These are phyloP conservation scores for Anoura caudifer DNA, from an alignment of 2,113 vertebrate genomes.

Conservation along the genomic window DNA sequence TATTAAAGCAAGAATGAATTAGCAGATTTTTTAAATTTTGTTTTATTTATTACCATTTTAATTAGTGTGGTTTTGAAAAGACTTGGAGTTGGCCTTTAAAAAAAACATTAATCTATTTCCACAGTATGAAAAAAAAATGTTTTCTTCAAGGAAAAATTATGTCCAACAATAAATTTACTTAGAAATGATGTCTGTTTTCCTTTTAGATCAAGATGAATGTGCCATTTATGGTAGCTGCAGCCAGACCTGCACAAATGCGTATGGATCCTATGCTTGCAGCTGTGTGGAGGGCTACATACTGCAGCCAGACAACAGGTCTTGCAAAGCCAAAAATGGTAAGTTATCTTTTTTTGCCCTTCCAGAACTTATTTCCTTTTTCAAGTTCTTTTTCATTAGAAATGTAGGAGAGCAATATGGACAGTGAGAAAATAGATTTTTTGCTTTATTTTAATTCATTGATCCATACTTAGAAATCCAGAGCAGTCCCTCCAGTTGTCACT, in stretches of 20 bases:
- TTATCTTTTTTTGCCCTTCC: slow-evolving; percentile 19
- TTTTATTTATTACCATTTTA: neutral
- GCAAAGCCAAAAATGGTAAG: slow-evolving; percentile 96
- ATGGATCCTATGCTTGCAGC: slow-evolving; percentile 93
- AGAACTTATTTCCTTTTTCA: neutral
- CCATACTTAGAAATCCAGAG: neutral
- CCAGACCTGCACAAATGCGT: slow-evolving; percentile 92
- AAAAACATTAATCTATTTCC: neutral
- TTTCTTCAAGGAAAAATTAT: neutral
- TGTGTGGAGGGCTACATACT: slow-evolving; percentile 94
- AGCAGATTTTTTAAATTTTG: neutral
- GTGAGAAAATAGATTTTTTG: neutral
- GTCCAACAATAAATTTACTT: neutral
- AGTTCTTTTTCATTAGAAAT: neutral
- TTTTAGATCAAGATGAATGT: slow-evolving; percentile 96
- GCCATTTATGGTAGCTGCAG: slow-evolving; percentile 91
- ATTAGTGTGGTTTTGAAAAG: neutral
- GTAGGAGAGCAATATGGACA: neutral
- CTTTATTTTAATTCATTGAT: neutral
- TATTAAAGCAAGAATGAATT: neutral
- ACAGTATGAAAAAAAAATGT: neutral
- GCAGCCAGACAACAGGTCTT: slow-evolving; percentile 91
- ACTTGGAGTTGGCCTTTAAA: neutral
- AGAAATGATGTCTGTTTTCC: slow-evolving; percentile 21
- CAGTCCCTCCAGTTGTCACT: neutral